phyloP scores from a whole-genome alignment of 1,140 invertebrate genomes.

The Linepithema humile region DNA sequence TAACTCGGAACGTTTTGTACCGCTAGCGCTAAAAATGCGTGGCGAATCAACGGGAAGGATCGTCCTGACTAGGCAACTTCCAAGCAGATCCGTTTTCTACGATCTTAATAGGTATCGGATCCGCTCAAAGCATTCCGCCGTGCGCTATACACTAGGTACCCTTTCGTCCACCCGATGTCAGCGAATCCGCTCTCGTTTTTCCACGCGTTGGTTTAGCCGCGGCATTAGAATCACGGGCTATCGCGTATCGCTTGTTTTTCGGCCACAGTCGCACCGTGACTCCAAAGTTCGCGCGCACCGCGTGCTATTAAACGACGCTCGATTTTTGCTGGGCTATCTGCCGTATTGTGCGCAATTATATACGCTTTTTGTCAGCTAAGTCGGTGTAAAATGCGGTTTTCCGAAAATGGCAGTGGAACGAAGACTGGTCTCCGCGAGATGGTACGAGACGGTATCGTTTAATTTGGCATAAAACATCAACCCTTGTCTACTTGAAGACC shows the following conservation, averaged over 20 bases:
- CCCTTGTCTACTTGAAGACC: slow-evolving; percentile 17
- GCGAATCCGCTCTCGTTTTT: slow-evolving; percentile 64
- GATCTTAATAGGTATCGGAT: slow-evolving; percentile 67
- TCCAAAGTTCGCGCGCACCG: slow-evolving; percentile 35
- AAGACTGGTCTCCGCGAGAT: slow-evolving; percentile 69
- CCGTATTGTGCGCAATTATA: slow-evolving; percentile 70
- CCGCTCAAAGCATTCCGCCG: slow-evolving; percentile 71
- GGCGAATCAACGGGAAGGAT: slow-evolving; percentile 65
- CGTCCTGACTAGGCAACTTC: slow-evolving; percentile 68
- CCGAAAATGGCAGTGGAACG: slow-evolving; percentile 77
- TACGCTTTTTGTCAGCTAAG: slow-evolving; percentile 48
- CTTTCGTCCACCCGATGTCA: slow-evolving; percentile 4
- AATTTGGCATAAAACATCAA: slow-evolving; percentile 73
- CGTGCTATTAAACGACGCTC: slow-evolving; percentile 70
- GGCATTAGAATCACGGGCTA: slow-evolving; percentile 50
- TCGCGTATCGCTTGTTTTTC: slow-evolving; percentile 40
- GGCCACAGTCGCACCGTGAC: slow-evolving; percentile 36
- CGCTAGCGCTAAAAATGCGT: slow-evolving; percentile 69
- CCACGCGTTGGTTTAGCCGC: slow-evolving; percentile 47
- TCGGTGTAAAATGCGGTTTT: slow-evolving; percentile 76
- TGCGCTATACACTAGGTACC: not conserved
- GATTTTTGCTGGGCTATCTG: slow-evolving; percentile 70
- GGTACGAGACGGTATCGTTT: slow-evolving; percentile 67
- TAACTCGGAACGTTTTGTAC: slow-evolving; percentile 66
- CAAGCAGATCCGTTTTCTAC: slow-evolving; percentile 49